These are phyloP conservation scores for Corythornis madagascariensis DNA, from an alignment of 2,113 vertebrate genomes.

Conservation along the genomic window DNA sequence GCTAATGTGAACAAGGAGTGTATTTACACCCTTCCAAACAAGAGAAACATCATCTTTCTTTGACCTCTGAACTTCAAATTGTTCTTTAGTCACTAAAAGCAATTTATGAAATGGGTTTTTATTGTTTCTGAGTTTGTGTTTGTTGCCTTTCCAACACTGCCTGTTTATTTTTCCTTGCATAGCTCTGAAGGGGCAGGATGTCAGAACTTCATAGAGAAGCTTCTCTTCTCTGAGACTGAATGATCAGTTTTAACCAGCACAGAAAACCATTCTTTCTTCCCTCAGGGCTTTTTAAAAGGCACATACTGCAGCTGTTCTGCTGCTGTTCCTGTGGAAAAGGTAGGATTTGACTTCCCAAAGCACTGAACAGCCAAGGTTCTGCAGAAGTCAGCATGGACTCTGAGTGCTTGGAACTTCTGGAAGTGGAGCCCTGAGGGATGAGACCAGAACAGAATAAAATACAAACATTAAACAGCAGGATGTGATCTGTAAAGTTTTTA, in stretches of 20 bases:
- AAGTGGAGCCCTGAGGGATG: not conserved
- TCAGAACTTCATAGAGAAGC: not conserved
- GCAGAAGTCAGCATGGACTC: not conserved
- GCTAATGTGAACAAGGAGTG: not conserved
- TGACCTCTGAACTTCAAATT: not conserved
- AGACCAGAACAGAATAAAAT: not conserved
- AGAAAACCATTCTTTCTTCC: not conserved
- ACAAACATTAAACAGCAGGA: not conserved
- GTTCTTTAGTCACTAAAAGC: not conserved
- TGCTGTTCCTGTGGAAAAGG: not conserved
- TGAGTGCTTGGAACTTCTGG: constrained; percentile 33
- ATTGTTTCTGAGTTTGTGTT: not conserved
- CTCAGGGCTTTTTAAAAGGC: not conserved
- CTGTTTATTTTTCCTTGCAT: not conserved
- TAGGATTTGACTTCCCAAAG: constrained; percentile 40
- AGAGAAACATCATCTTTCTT: not conserved
- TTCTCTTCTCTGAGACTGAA: not conserved
- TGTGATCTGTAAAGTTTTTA: not conserved
- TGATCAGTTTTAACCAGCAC: not conserved
- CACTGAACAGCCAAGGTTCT: not conserved
- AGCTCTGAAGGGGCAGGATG: not conserved
- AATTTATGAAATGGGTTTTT: not conserved
- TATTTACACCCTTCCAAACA: not conserved
- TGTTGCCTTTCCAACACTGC: not conserved
- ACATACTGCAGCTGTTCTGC: not conserved